Base-by-base conservation (phyloP, 2,797 vertebrate genomes). In the Neopelma chrysocephalum region DNA sequence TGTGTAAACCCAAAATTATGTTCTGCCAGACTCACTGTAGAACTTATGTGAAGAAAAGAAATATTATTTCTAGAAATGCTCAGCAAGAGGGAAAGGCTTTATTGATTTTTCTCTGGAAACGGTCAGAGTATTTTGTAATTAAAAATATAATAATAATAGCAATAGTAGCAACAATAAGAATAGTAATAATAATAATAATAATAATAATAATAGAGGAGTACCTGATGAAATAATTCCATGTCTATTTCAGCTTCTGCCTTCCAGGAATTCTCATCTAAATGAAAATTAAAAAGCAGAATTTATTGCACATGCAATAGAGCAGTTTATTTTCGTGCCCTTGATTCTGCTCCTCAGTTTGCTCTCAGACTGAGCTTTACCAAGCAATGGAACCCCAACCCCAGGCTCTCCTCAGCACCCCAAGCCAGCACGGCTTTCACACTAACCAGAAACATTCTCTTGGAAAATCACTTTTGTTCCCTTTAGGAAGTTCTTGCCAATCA, bases 181-280 rank as follows among this genome's bases (percentile, higher is more conserved):
- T 20, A 19, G 9, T 4, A n/a, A 34, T 32, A 66, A 43, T 17
- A 34, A 36, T 31, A 31, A 4, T 22, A 64, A 9, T 40, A 43
- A 68, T 10, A 69, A 51, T 15, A 68, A 53, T 18, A 92, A 38
- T 10, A 23, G 9, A 51, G 5, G 89, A 87, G 31, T 98, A 99
- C 99, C 99, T 99, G 99, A 97, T 99, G 99, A 98, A 99, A 99
- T 92, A 99, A 98, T 97, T 99, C 99, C 99, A 99, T 99, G 98
- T 99, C 99, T 53, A 99, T 99, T 98, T 99, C 99, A 96, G 99
- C 99, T 98, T 99, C 99, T 85, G 98, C 98, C 89, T 99, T 99
- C 99, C 99, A 99, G 12, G 98, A 99, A 77, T 98, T 99, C 90
- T 99, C 99, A 98, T 99, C 99, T 99, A 98, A 91, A 96, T 95